Base-by-base conservation (phyloP, 2,888 invertebrate species). In the Notocelia uddmanniana region DNA sequence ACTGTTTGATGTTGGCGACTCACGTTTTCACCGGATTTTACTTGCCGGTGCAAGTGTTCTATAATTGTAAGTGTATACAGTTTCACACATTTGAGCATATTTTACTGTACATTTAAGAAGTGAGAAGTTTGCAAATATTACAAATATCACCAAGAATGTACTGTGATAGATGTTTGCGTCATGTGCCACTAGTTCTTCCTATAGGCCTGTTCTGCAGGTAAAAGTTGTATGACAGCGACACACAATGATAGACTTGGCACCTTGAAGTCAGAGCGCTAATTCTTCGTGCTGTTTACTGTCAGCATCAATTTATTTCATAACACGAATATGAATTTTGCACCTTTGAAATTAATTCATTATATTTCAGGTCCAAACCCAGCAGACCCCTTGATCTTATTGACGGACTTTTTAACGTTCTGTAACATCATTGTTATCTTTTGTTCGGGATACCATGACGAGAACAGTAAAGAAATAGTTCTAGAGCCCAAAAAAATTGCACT, bases 381-480 rank as follows among this genome's bases (percentile, higher is more conserved):
- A 73, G 83, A 89, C 73, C 69, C 76, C 0, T 79, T 86, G 52
- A 86, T 90, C 6, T 66, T 89, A 11, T 74, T 83, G 58, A 75
- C 80, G 31, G 86, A 91, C 75, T 74, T 77, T 6, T 72, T 88
- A 10, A 83, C 84, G 0, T 78, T 86, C 6, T 50, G 85, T 0
- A 85, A 88, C 76, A 80, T 91, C 21, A 73, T 79, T 62, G 74
- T 82, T 21, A 82, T 79, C 34, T 90, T 91, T 77, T 71, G 84
- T 31, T 89, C 89, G 6, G 92, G 91, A 37, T 88, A 85, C 77
- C 81, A 84, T n/a, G 85, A 86, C 64, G 78, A 81, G 2, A 81
- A 84, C 69, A 80, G 80, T 68, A 87, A 85, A 70, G 77, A 76
- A 15, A 83, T 90, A 15, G 77, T 86, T 9, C 73, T 91, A 1